Conservation (phyloP, 2,888 invertebrate genomes). For the Aricia artaxerxes region DNA sequence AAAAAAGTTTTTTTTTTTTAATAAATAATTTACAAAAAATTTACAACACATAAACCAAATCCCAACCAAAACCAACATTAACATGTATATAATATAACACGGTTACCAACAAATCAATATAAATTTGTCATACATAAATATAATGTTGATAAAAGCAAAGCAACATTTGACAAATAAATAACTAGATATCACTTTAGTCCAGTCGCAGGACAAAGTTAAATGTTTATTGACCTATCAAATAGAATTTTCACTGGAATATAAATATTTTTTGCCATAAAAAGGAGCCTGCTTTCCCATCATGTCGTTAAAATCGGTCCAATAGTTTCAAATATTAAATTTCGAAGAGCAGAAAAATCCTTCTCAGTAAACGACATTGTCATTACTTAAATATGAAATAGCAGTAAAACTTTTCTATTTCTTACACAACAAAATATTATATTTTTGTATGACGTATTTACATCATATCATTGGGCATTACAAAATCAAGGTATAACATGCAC, state of each 20-base stretch:
- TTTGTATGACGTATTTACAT: slow-evolving; percentile 4
- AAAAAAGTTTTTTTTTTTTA: slow-evolving; percentile 10
- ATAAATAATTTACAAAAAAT: slow-evolving; percentile 34
- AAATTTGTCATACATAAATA: slow-evolving; percentile 9
- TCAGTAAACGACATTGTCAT: too few species aligned
- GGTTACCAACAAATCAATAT: not conserved
- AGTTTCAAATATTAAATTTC: too few species aligned
- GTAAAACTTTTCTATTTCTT: not conserved
- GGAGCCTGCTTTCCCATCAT: too few species aligned
- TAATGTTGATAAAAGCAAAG: not conserved
- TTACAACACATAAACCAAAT: slow-evolving; percentile 60
- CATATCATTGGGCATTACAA: slow-evolving; percentile 50
- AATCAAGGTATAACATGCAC: slow-evolving; percentile 64
- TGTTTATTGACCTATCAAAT: too few species aligned
- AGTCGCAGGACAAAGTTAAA: not conserved
- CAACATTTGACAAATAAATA: not conserved
- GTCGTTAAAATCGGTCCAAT: too few species aligned
- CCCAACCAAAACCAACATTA: slow-evolving; percentile 68
- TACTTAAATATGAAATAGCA: too few species aligned
- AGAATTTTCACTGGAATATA: too few species aligned
- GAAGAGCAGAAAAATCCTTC: too few species aligned
- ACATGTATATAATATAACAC: slow-evolving; percentile 22
- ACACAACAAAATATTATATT: not conserved
- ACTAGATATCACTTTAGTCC: not conserved
- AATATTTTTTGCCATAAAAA: not conserved